phyloP scores from a whole-genome alignment of 2,113 vertebrate genomes.

The Solea senegalensis region DNA sequence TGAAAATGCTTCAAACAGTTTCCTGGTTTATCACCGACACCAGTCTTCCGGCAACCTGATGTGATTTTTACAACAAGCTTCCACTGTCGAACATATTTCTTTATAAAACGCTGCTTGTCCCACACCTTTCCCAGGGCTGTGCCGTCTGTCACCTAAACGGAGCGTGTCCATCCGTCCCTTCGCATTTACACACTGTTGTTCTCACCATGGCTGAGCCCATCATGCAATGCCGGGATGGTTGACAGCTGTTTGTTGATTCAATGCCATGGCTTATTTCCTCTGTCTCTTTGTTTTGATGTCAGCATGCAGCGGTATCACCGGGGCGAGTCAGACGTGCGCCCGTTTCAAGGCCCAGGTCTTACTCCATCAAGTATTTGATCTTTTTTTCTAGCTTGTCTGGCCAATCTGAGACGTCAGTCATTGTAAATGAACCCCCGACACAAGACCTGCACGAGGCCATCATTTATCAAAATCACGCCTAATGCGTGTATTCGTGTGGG shows the following conservation, averaged over 20 bases:
- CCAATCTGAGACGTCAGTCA: slow-evolving; percentile 11
- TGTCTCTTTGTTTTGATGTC: slow-evolving; percentile 76
- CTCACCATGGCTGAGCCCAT: slow-evolving; percentile 52
- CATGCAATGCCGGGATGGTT: slow-evolving; percentile 57
- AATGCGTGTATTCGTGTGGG: no score
- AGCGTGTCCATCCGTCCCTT: slow-evolving; percentile 71
- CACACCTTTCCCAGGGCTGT: slow-evolving; percentile 68
- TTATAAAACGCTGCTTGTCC: slow-evolving; percentile 55
- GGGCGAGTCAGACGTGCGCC: slow-evolving; percentile 32
- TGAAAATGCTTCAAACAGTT: slow-evolving; percentile 23
- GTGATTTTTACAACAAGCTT: slow-evolving; percentile 41
- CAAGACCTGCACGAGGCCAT: no score
- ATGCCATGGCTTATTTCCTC: slow-evolving; percentile 76
- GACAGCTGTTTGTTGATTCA: slow-evolving; percentile 78
- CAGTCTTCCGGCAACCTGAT: slow-evolving; percentile 26
- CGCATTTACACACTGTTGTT: slow-evolving; percentile 58
- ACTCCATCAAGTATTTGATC: slow-evolving; percentile 24
- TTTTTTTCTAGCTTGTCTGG: slow-evolving; percentile 37
- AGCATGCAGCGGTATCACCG: slow-evolving; percentile 48
- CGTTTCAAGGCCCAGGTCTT: slow-evolving; percentile 48
- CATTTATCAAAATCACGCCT: no score
- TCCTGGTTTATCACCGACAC: slow-evolving; percentile 15
- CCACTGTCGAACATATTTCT: slow-evolving; percentile 53
- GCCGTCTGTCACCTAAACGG: slow-evolving; percentile 66
- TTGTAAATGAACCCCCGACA: background rate